phyloP scores from a whole-genome alignment of 2,797 vertebrate species.

The Rhynchotus rufescens region DNA sequence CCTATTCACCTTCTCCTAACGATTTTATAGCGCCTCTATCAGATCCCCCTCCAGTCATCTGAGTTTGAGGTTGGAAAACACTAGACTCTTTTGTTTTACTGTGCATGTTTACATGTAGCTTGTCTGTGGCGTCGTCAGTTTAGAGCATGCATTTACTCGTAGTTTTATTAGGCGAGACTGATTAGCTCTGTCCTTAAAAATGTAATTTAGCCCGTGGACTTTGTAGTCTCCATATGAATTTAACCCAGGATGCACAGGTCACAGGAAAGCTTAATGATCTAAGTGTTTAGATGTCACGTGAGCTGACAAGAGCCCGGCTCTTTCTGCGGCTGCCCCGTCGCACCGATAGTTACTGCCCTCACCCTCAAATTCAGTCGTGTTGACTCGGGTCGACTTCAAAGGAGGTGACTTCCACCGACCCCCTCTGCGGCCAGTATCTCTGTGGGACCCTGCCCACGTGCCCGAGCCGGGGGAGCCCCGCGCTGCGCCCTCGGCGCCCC shows the following conservation, averaged over 20 bases:
- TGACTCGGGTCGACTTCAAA: background rate
- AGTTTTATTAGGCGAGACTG: slow-evolving; percentile 44
- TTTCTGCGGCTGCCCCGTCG: accelerated
- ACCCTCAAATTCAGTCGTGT: background rate
- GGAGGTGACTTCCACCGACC: background rate
- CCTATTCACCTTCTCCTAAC: slow-evolving; percentile 20
- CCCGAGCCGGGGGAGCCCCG: background rate
- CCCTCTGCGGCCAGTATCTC: background rate
- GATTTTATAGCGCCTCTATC: slow-evolving; percentile 51
- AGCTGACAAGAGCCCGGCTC: background rate
- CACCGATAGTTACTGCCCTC: background rate
- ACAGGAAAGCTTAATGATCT: slow-evolving; percentile 37
- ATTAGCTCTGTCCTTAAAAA: slow-evolving; percentile 43
- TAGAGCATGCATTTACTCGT: slow-evolving; percentile 28
- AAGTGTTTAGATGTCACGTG: background rate
- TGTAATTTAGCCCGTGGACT: slow-evolving; percentile 33
- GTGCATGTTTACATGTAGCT: slow-evolving; percentile 9
- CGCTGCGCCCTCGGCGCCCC: background rate
- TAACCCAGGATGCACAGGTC: slow-evolving; percentile 45
- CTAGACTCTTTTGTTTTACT: background rate
- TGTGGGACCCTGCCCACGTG: background rate
- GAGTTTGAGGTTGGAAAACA: background rate
- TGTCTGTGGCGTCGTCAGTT: slow-evolving; percentile 10
- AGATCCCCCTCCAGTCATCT: slow-evolving; percentile 19
- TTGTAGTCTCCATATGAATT: slow-evolving; percentile 37